Evolutionary conservation across 2,797 vertebrate genomes (phyloP), one percentile per base, ranked within the genome.

Genomic region (Acanthopagrus latus): DNA sequence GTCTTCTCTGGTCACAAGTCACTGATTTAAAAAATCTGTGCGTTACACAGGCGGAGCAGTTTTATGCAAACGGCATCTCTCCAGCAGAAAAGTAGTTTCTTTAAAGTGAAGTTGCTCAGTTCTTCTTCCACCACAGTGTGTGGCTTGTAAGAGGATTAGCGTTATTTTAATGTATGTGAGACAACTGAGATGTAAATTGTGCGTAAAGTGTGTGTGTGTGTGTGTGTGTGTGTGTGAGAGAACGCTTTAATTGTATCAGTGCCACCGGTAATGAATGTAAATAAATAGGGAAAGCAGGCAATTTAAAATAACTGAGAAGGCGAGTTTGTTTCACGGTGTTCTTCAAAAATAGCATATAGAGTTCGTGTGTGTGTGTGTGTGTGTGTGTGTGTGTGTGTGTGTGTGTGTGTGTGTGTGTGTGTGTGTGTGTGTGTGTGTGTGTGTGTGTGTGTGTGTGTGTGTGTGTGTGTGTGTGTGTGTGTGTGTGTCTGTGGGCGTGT

Each of bases 401-500:
- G 82, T 64, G 75, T 74, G 70, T 48, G 5, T 54, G 60, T 68
- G 54, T 68, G 57, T 72, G 27, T 70, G 41, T 48, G 43, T 51
- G 5, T 54, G 60, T 67, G 52, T 67, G 56, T 72, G 27, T 69
- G 41, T 47, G 43, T 51, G 57, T 57, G 64, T 55, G 74, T 60
- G 68, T 57, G 66, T 76, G 64, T 74, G 59, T 79, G 78, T 52
- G 68, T 2, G 73, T 7, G 27, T 81, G 82, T 64, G 75, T 74
- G 70, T 48, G 5, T 54, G 60, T 68, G 54, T 68, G 57, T 72
- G 27, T 70, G 41, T 48, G 43, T 51, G 57, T 57, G 64, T 55
- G 74, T 60, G 66, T 57, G 66, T 77, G 64, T 74, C 57, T 80
- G 78, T 52, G 68, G 3, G 73, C 5, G 29, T 82, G 81, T 64